Percentiles rank a stretch among this genome's conserved stretches.
phyloP scores from a whole-genome alignment of 2,888 invertebrate species.

The Bruchidius siliquastri region DNA sequence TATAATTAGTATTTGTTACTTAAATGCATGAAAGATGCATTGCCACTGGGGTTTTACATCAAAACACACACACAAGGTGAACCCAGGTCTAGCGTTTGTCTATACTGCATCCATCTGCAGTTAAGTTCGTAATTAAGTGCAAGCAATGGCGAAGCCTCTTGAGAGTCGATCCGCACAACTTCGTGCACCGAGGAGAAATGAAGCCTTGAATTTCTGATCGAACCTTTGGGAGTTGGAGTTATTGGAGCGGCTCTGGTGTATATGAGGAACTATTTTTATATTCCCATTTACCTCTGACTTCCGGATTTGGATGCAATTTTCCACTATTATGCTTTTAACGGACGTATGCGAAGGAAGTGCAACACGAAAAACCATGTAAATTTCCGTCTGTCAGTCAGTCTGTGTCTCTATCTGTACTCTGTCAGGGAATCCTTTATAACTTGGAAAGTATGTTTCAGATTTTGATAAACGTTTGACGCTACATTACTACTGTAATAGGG shows the following conservation, averaged over 20 bases:
- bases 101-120: neutral
- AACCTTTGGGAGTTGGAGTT: neutral
- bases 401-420: no score
- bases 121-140: neutral
- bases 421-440: no score
- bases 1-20: no score
- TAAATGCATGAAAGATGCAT: neutral
- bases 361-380: no score
- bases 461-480: no score
- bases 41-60: neutral
- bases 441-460: no score
- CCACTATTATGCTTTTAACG: neutral
- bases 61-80: neutral
- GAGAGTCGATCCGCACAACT: neutral
- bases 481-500: no score
- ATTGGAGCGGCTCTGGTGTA: neutral
- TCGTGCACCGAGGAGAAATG: neutral
- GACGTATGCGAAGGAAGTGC: no score
- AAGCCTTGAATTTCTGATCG: neutral
- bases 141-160: neutral
- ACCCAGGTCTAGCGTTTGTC: neutral
- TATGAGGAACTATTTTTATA: neutral
- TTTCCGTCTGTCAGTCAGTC: no score
- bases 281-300: neutral
- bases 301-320: neutral